phyloP scores from a whole-genome alignment of 1,140 invertebrate genomes.

The Pantala flavescens region DNA sequence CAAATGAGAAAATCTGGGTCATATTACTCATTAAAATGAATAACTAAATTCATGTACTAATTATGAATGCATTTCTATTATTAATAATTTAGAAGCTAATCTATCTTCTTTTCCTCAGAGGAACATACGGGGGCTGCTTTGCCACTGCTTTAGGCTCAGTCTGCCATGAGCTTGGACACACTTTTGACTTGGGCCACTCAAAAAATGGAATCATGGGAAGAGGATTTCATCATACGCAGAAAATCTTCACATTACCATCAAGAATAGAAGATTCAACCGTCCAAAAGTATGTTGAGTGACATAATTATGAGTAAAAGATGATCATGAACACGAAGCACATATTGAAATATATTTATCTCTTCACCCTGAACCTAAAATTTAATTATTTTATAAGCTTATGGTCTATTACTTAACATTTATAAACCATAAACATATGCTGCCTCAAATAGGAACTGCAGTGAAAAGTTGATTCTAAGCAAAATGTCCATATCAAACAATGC shows the following conservation, averaged over 20 bases:
- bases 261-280: not conserved
- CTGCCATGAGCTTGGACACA: conserved; percentile 88
- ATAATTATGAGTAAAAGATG: too few species aligned
- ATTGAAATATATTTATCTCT: too few species aligned
- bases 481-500: not conserved
- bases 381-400: too few species aligned
- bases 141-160: conserved; percentile 87
- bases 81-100: too few species aligned
- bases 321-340: too few species aligned
- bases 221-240: conserved; percentile 81
- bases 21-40: too few species aligned
- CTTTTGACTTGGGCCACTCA: conserved; percentile 87
- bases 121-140: conserved; percentile 77
- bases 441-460: not conserved
- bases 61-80: too few species aligned
- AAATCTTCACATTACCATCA: conserved; percentile 41
- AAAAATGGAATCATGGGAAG: conserved; percentile 85
- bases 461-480: not conserved
- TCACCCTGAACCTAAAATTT: too few species aligned
- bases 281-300: not conserved
- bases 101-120: conserved; percentile 38
- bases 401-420: too few species aligned
- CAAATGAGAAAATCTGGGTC: too few species aligned
- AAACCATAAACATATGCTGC: too few species aligned
- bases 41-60: too few species aligned